Evolutionary conservation across 2,888 invertebrate species (phyloP).

Genomic region (Rhingia rostrata): DNA sequence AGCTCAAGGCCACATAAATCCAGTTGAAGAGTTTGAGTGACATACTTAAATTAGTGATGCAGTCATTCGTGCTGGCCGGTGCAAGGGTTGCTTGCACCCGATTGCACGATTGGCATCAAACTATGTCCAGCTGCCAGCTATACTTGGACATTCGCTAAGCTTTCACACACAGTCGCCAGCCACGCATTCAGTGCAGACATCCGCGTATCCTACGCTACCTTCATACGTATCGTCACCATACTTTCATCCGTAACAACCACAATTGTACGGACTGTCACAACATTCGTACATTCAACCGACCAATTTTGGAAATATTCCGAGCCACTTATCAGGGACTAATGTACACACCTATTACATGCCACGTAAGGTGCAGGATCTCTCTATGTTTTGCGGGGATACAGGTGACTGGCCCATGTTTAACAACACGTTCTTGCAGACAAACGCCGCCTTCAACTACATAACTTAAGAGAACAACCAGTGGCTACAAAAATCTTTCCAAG

Average conservation of each 20-base stretch:
- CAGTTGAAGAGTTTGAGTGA: slow-evolving; percentile 14
- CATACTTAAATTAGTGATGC: slow-evolving; percentile 16
- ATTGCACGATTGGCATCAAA: not conserved
- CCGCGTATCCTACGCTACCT: too few species aligned
- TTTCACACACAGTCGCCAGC: not conserved
- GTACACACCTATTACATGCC: not conserved
- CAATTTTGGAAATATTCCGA: not conserved
- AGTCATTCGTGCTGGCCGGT: too few species aligned
- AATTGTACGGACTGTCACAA: slow-evolving; percentile 16
- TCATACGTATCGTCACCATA: slow-evolving; percentile 18
- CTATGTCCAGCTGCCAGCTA: not conserved
- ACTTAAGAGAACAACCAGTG: slow-evolving; percentile 60
- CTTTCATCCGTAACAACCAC: slow-evolving; percentile 1
- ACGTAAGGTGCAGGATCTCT: slow-evolving; percentile 56
- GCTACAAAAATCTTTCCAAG: slow-evolving; percentile 55
- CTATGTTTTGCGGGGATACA: slow-evolving; percentile 60
- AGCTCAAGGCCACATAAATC: slow-evolving; percentile 34
- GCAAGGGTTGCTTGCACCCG: not conserved
- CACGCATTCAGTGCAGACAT: too few species aligned
- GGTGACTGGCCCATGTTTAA: slow-evolving; percentile 61
- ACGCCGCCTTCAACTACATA: slow-evolving; percentile 44
- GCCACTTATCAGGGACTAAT: slow-evolving; percentile 6
- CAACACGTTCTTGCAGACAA: slow-evolving; percentile 57
- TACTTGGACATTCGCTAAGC: too few species aligned
- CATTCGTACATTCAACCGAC: slow-evolving; percentile 12